Conservation (phyloP, 2,888 invertebrate genomes). For the Perdita meconis region DNA sequence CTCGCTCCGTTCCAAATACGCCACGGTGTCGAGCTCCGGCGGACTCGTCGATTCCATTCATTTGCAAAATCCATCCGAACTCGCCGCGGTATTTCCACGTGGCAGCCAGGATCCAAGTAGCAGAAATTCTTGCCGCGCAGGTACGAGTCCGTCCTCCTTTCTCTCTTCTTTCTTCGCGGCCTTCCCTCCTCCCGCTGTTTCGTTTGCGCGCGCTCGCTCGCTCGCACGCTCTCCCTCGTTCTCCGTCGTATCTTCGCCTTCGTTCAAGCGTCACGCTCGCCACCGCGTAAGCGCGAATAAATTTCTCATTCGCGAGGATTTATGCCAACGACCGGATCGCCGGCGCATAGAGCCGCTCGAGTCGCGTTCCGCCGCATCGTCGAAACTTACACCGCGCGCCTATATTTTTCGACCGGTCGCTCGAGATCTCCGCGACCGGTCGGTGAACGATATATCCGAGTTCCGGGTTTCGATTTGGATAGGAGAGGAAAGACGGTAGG, state of each 20-base stretch:
- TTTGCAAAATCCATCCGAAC: slow-evolving; percentile 2
- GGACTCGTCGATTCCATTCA: neutral
- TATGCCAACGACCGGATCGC: slow-evolving; percentile 46
- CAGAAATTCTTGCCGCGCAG: slow-evolving; percentile 64
- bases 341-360: slow-evolving; percentile 26
- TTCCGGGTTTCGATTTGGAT: too few species aligned
- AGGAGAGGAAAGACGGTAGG: neutral
- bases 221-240: slow-evolving; percentile 11
- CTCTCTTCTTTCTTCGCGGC: slow-evolving; percentile 34
- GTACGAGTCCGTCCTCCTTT: slow-evolving; percentile 57
- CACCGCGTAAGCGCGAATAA: slow-evolving; percentile 44
- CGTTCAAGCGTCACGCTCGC: slow-evolving; percentile 32
- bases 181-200: slow-evolving; percentile 3
- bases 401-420: too few species aligned
- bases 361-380: slow-evolving; percentile 28
- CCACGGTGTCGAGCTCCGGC: neutral
- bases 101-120: slow-evolving; percentile 37
- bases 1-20: too few species aligned
- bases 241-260: neutral
- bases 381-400: too few species aligned
- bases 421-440: too few species aligned
- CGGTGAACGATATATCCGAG: too few species aligned
- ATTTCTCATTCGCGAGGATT: slow-evolving; percentile 59
- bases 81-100: slow-evolving; percentile 35
- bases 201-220: neutral